Conservation (phyloP, 2,797 vertebrate species). For the Mormyrops attenuatus region DNA sequence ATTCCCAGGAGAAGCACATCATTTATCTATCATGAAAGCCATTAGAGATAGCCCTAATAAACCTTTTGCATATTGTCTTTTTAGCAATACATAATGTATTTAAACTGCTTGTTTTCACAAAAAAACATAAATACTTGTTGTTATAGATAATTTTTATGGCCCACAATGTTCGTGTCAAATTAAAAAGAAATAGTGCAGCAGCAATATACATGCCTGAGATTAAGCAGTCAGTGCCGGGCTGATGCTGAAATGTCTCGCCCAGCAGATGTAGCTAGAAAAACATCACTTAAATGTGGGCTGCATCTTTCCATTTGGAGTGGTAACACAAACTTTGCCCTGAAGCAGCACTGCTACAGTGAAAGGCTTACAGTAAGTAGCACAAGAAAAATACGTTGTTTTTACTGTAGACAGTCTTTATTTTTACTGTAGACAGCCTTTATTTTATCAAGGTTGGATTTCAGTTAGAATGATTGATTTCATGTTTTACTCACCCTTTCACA, state of each 20-base stretch:
- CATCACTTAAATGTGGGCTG: constrained; percentile 4
- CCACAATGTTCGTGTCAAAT: constrained; percentile 34
- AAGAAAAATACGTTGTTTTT: neutral
- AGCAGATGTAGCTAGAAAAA: constrained; percentile 19
- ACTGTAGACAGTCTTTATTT: neutral
- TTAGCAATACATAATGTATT: constrained; percentile 36
- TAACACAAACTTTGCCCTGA: constrained; percentile 6
- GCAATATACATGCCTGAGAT: neutral
- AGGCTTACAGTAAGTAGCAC: neutral
- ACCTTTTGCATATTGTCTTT: constrained; percentile 38
- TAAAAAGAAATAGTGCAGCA: constrained; percentile 17
- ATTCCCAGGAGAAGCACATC: constrained; percentile 30
- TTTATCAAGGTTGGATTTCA: neutral
- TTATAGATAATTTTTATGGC: constrained; percentile 38
- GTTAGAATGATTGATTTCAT: neutral
- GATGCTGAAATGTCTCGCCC: constrained; percentile 25
- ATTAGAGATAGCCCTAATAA: constrained; percentile 38
- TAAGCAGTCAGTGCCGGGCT: constrained; percentile 19
- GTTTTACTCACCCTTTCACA: constrained; percentile 1
- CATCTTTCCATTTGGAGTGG: constrained; percentile 2
- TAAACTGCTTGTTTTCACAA: constrained; percentile 28
- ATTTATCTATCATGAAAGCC: constrained; percentile 39
- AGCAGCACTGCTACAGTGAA: neutral
- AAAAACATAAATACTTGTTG: constrained; percentile 38
- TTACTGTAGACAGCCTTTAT: neutral